Evolutionary conservation across 2,888 invertebrate species (phyloP), one percentile per base, ranked within the genome.

Genomic region (Pyrgus malvae): DNA sequence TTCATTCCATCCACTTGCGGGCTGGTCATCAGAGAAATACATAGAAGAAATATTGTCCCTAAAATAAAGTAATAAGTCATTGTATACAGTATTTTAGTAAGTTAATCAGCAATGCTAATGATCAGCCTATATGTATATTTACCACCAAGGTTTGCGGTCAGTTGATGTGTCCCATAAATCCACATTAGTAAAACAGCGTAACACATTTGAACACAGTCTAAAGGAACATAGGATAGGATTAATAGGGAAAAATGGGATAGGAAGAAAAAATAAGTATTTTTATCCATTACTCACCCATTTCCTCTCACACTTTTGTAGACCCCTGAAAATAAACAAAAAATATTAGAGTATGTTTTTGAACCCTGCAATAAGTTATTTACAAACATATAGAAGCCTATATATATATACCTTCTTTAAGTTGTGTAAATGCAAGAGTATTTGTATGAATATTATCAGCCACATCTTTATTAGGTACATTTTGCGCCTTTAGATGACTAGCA

Each of bases 101-200:
- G n/a, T n/a, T n/a, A n/a, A n/a, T n/a, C n/a, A n/a, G 21, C 21
- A 35, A 8, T 3, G 2, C 14, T 35, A 35, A 14, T 16, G 8
- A 16, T 35, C 35, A 16, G 16, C 8, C 16, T 16, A 31, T 1
- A 12, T 16, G 25, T 27, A 35, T 46, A 49, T 63, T 85, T 84
- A 89, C 89, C 89, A 89, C 88, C 87, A 89, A 41, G 80, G 72
- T 60, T 75, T 77, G 55, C 63, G 69, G 14, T 72, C 70, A 25
- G 72, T 58, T 45, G 69, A 65, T 14, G 72, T 61, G 58, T 74
- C 74, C 85, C 84, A 86, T 65, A 81, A 68, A 60, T 82, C 80
- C 61, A 84, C 59, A 66, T 83, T 82, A 62, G 80, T 72, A 62
- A 74, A 80, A 72, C 77, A 80, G 74, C 80, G 80, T 68, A 80